Evolutionary conservation across 1,140 invertebrate genomes (phyloP).

Genomic region (Ephestia elutella): DNA sequence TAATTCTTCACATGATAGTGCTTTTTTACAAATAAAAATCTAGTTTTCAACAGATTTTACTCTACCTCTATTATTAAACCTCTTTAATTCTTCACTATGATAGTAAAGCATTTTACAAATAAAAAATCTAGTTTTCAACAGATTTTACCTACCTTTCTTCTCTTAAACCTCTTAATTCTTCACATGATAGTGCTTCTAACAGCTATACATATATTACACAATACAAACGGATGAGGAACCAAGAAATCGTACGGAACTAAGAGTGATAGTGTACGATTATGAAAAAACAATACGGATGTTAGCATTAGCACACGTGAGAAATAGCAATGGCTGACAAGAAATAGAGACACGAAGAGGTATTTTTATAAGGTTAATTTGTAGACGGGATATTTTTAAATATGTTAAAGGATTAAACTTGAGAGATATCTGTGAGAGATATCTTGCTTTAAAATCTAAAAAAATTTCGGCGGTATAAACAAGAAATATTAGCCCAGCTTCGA

Average conservation of each 20-base stretch:
- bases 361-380: too few relatives aligned
- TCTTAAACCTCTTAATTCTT: background rate
- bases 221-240: background rate
- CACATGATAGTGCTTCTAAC: background rate
- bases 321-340: background rate
- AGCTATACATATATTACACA: background rate
- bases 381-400: too few relatives aligned
- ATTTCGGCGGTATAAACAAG: too few relatives aligned
- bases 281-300: slow-evolving; percentile 1
- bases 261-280: slow-evolving; percentile 1
- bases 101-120: too few relatives aligned
- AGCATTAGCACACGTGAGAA: background rate
- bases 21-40: background rate
- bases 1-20: background rate
- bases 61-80: too few relatives aligned
- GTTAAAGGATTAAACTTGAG: too few relatives aligned
- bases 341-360: background rate
- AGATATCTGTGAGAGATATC: too few relatives aligned
- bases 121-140: too few relatives aligned
- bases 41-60: background rate
- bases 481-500: too few relatives aligned
- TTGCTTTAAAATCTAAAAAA: too few relatives aligned
- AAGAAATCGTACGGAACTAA: slow-evolving; percentile 1
- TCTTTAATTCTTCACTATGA: too few relatives aligned
- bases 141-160: too few relatives aligned